Evolutionary conservation across 1,140 invertebrate species (phyloP).

Genomic region (Sesamia nonagrioides): DNA sequence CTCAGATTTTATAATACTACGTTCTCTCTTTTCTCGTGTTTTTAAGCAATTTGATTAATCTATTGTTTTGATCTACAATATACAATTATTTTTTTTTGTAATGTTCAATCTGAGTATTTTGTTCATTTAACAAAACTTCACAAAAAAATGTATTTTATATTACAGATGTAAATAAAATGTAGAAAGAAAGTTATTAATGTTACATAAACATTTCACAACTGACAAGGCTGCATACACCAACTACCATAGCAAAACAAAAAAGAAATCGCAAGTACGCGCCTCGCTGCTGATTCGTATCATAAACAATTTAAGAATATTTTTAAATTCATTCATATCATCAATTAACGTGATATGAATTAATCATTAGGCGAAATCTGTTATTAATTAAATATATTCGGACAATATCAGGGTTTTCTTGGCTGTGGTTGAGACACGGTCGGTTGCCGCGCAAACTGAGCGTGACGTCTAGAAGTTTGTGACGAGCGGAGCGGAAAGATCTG

Average conservation of each 20-base stretch:
- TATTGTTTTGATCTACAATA: not conserved
- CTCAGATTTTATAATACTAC: not conserved
- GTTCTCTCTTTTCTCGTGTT: not conserved
- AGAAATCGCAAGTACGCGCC: not conserved
- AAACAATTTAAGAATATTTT: slow-evolving; percentile 2
- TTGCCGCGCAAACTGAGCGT: slow-evolving; percentile 29
- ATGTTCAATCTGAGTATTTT: too few relatives aligned
- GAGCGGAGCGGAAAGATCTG: slow-evolving; percentile 29
- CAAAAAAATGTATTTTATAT: not conserved
- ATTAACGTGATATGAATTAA: not conserved
- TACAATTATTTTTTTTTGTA: not conserved
- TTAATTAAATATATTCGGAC: slow-evolving; percentile 30
- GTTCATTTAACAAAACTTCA: too few relatives aligned
- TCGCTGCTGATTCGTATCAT: not conserved
- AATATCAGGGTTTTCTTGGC: slow-evolving; percentile 2
- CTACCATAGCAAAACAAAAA: not conserved
- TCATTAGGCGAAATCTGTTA: slow-evolving; percentile 17
- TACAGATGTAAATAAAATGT: not conserved
- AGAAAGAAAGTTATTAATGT: not conserved
- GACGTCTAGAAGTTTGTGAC: slow-evolving; percentile 11
- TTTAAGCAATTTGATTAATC: not conserved
- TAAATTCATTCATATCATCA: slow-evolving; percentile 3
- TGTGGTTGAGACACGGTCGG: slow-evolving; percentile 4
- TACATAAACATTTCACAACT: slow-evolving; percentile 16
- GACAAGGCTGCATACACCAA: not conserved